phyloP scores from a whole-genome alignment of 2,797 vertebrate genomes.

The Pipistrellus pygmaeus region DNA sequence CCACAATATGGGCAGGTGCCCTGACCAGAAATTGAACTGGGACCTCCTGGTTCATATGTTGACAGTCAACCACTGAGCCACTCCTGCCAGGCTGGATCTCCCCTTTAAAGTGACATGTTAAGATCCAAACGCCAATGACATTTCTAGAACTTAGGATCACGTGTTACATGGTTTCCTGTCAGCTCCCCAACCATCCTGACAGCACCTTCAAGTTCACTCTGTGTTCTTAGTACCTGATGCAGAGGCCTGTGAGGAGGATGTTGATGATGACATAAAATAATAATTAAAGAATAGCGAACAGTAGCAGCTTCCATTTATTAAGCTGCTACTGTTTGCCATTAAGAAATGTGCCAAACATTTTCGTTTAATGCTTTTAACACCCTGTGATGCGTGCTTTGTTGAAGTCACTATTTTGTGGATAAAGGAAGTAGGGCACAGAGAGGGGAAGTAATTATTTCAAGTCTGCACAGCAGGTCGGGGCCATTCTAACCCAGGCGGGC shows the following conservation, averaged over 20 bases:
- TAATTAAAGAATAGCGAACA: background rate
- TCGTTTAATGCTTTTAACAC: too few relatives aligned
- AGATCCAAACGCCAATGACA: background rate
- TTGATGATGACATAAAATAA: background rate
- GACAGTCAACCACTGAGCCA: too few relatives aligned
- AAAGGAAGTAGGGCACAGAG: constrained; percentile 28
- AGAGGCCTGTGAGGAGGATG: background rate
- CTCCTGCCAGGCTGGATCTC: too few relatives aligned
- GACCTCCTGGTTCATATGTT: too few relatives aligned
- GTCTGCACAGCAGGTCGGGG: background rate
- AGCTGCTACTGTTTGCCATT: background rate
- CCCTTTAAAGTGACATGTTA: background rate
- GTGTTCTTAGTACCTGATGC: background rate
- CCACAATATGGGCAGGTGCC: too few relatives aligned
- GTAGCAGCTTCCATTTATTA: background rate
- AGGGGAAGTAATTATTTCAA: background rate
- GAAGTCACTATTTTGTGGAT: background rate
- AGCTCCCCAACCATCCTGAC: background rate
- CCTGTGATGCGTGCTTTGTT: background rate
- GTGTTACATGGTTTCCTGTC: fast-evolving
- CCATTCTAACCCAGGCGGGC: background rate
- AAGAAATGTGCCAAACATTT: background rate
- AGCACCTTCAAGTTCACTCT: background rate
- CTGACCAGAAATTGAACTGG: too few relatives aligned
- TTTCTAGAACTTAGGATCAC: background rate